phyloP scores from a whole-genome alignment of 2,113 vertebrate species.

The Phrynosoma blainvillii region DNA sequence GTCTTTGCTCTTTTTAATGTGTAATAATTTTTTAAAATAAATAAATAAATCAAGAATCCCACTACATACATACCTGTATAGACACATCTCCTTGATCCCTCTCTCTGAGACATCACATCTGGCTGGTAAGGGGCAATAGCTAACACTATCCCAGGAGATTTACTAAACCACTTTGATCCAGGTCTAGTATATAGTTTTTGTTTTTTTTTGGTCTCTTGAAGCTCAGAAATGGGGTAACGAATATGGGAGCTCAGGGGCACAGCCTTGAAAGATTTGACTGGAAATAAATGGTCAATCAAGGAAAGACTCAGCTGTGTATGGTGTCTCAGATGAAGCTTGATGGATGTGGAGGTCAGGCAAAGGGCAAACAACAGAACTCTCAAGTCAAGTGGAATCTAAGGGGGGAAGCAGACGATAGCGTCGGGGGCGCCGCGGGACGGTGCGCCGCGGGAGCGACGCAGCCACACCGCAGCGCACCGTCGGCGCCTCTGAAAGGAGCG shows the following conservation, averaged over 20 bases:
- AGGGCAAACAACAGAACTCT: not conserved
- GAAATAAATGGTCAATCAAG: not conserved
- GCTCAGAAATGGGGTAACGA: not conserved
- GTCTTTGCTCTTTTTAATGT: too few species aligned
- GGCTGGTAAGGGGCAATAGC: not conserved
- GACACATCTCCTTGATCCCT: not conserved
- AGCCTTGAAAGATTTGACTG: not conserved
- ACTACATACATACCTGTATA: too few species aligned
- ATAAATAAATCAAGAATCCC: too few species aligned
- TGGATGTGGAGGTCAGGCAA: not conserved
- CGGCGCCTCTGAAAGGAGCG: too few species aligned
- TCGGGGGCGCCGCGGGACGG: too few species aligned
- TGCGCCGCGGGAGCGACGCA: too few species aligned
- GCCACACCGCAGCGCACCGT: too few species aligned
- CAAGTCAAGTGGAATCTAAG: not conserved
- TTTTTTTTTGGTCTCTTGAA: not conserved
- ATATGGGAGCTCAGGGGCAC: not conserved
- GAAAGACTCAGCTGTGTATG: not conserved
- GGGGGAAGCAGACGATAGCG: too few species aligned
- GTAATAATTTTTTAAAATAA: too few species aligned
- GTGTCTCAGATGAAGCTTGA: not conserved
- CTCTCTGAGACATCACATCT: not conserved
- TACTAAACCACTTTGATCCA: not conserved
- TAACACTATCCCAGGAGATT: not conserved
- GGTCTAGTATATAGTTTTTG: not conserved